Conservation (phyloP, 2,888 invertebrate species). For the Capitulum mitella region DNA sequence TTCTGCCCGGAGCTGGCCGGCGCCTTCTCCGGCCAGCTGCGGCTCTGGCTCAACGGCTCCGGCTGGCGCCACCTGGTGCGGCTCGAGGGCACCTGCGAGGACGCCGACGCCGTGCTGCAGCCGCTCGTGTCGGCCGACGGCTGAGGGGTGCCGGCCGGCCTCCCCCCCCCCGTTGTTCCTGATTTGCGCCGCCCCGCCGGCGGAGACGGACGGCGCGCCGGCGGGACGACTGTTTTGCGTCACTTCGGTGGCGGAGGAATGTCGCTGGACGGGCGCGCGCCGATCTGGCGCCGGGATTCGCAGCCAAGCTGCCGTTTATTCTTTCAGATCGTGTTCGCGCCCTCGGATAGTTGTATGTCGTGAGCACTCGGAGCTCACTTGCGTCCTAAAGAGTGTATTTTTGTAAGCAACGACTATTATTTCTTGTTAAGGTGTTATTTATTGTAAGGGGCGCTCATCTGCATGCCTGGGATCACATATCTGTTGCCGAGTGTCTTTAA, state of each 20-base stretch:
- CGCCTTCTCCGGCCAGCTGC: neutral
- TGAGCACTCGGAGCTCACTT: neutral
- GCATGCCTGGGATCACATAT: neutral
- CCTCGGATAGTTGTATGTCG: too few relatives aligned
- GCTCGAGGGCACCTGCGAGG: neutral
- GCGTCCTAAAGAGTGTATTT: neutral
- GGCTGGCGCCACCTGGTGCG: neutral
- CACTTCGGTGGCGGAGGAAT: neutral
- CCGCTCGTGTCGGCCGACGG: neutral
- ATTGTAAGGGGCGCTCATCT: neutral
- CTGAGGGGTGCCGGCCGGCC: neutral
- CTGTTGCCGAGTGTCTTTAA: too few relatives aligned
- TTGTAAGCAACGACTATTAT: neutral
- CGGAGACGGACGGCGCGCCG: neutral
- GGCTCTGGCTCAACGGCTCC: neutral
- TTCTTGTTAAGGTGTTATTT: neutral
- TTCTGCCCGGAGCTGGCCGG: constrained; percentile 1
- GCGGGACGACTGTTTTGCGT: neutral
- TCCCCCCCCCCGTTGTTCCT: neutral
- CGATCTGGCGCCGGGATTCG: neutral
- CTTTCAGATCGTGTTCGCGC: too few relatives aligned
- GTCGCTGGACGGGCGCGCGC: neutral
- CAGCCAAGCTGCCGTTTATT: neutral
- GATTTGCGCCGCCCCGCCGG: neutral
- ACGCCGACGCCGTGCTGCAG: neutral